Evolutionary conservation across 2,797 vertebrate genomes (phyloP).

Genomic region (Danio albolineatus): DNA sequence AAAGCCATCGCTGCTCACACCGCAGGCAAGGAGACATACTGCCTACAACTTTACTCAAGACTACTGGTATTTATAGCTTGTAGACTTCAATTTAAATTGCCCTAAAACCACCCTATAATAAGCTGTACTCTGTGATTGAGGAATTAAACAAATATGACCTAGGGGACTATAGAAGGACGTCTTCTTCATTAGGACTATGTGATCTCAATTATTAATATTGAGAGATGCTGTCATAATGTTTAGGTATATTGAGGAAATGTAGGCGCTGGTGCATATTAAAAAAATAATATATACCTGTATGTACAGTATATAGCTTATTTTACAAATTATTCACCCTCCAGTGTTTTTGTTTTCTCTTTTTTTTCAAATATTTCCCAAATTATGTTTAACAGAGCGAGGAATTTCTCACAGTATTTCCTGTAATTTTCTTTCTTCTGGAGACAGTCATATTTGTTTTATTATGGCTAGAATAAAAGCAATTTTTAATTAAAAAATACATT

Average conservation of each 20-base stretch:
- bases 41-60: not conserved
- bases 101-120: not conserved
- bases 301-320: no score
- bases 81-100: not conserved
- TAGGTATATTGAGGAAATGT: not conserved
- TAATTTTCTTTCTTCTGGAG: no score
- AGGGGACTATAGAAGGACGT: slow-evolving; percentile 41
- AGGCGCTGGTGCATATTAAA: not conserved
- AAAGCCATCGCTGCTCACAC: slow-evolving; percentile 1
- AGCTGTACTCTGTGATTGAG: slow-evolving; percentile 3
- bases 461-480: no score
- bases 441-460: no score
- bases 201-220: not conserved
- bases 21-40: not conserved
- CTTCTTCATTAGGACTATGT: slow-evolving; percentile 47
- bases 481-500: no score
- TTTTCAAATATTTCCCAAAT: no score
- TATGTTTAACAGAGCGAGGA: no score
- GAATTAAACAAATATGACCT: slow-evolving; percentile 16
- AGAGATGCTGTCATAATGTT: slow-evolving; percentile 36
- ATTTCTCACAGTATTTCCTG: no score
- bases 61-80: not conserved
- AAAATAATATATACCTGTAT: no score
- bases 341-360: no score
- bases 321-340: no score